phyloP scores from a whole-genome alignment of 2,797 vertebrate genomes.

The Apodemus agrarius region DNA sequence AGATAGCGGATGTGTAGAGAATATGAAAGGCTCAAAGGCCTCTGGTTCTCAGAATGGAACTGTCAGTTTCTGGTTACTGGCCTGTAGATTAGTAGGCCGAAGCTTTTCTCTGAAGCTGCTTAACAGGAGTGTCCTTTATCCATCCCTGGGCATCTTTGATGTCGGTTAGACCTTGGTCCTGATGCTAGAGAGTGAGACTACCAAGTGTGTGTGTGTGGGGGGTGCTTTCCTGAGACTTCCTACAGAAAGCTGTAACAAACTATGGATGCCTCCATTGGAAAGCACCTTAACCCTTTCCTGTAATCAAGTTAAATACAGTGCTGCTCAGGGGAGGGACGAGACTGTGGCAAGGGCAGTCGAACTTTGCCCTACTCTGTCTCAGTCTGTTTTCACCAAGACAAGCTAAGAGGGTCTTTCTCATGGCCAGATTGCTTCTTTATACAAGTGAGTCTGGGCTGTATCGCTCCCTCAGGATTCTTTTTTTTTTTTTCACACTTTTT shows the following conservation, averaged over 20 bases:
- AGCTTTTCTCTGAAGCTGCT: background rate
- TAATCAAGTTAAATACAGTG: background rate
- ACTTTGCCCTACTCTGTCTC: background rate
- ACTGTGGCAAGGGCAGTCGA: too few relatives aligned
- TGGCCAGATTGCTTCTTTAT: background rate
- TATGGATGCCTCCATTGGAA: background rate
- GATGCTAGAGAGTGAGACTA: background rate
- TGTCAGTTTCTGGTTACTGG: background rate
- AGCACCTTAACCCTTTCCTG: background rate
- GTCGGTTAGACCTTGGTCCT: background rate
- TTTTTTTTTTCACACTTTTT: too few relatives aligned
- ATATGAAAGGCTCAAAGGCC: background rate
- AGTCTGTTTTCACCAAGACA: background rate
- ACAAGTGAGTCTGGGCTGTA: background rate
- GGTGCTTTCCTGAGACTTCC: background rate
- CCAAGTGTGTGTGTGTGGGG: background rate
- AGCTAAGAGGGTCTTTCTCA: background rate
- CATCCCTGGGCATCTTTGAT: background rate
- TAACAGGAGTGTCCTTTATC: background rate
- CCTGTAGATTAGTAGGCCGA: background rate
- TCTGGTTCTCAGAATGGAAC: background rate
- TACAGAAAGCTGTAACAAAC: background rate
- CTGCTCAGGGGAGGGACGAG: too few relatives aligned
- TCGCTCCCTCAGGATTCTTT: too few relatives aligned
- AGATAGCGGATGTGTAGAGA: background rate